phyloP scores from a whole-genome alignment of 2,888 invertebrate genomes.

The Eupithecia abbreviata region DNA sequence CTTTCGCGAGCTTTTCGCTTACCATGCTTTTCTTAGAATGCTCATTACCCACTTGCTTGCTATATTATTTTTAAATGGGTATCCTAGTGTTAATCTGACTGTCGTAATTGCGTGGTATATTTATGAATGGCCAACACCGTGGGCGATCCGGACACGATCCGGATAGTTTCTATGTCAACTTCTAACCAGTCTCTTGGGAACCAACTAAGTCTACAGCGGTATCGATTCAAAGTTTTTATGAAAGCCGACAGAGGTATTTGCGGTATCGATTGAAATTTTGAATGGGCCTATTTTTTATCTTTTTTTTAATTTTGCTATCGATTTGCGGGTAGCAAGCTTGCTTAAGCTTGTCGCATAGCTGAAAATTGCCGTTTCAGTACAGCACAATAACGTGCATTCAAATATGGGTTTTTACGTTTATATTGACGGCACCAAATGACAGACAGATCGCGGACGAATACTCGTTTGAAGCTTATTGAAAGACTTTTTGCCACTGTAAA shows the following conservation, averaged over 20 bases:
- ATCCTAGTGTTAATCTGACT: constrained; percentile 61
- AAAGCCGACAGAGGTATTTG: not conserved
- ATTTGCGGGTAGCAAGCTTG: not conserved
- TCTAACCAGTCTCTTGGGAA: constrained; percentile 49
- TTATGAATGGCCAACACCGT: constrained; percentile 72
- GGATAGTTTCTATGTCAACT: constrained; percentile 65
- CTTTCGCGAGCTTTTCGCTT: not conserved
- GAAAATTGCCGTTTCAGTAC: too few species aligned
- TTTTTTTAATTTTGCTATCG: not conserved
- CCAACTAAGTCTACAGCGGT: constrained; percentile 8
- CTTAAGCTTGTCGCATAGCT: too few species aligned
- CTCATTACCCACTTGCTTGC: not conserved
- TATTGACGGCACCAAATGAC: too few species aligned
- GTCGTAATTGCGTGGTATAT: constrained; percentile 73
- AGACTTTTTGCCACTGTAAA: too few species aligned
- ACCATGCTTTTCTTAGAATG: not conserved
- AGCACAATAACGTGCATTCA: too few species aligned
- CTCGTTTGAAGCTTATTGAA: too few species aligned
- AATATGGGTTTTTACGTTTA: too few species aligned
- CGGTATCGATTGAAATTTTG: not conserved
- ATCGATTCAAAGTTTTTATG: constrained; percentile 7
- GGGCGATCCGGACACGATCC: constrained; percentile 72
- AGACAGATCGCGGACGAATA: too few species aligned
- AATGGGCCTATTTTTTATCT: not conserved
- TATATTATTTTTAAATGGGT: constrained; percentile 58